phyloP scores from a whole-genome alignment of 1,140 invertebrate species.

The Piezodorus guildinii region DNA sequence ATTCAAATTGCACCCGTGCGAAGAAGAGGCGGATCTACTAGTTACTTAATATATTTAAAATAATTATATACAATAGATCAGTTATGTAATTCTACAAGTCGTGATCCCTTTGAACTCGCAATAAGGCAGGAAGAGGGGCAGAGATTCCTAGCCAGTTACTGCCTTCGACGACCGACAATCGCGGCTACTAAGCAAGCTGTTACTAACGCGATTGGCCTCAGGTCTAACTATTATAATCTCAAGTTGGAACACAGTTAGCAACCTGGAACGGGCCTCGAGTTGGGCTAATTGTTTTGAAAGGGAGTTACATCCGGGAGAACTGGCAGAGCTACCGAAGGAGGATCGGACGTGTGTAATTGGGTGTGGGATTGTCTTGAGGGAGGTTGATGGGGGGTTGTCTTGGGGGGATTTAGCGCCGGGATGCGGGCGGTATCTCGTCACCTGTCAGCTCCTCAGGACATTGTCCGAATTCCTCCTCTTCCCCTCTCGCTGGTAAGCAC shows the following conservation, averaged over 20 bases:
- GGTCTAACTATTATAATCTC: neutral
- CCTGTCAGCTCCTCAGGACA: neutral
- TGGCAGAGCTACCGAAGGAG: neutral
- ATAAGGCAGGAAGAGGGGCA: too few relatives aligned
- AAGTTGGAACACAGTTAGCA: neutral
- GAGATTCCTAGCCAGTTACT: too few relatives aligned
- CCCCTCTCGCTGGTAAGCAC: neutral
- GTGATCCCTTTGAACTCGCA: too few relatives aligned
- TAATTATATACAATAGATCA: too few relatives aligned
- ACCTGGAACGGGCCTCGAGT: neutral
- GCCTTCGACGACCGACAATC: too few relatives aligned
- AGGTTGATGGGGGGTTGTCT: neutral
- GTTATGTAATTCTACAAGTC: too few relatives aligned
- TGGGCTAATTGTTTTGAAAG: constrained; percentile 3
- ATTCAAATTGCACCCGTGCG: too few relatives aligned
- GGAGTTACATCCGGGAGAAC: neutral
- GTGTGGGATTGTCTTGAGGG: constrained; percentile 2
- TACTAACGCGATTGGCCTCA: too few relatives aligned
- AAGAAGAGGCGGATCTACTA: too few relatives aligned
- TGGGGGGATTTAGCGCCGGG: neutral
- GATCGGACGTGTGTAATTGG: constrained; percentile 6
- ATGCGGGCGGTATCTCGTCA: constrained; percentile 3
- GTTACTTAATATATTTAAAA: too few relatives aligned
- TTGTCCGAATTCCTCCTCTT: neutral
- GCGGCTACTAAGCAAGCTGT: too few relatives aligned